These are phyloP conservation scores for Etheostoma nigrum DNA, from an alignment of 2,797 vertebrate genomes.

Conservation along the genomic window DNA sequence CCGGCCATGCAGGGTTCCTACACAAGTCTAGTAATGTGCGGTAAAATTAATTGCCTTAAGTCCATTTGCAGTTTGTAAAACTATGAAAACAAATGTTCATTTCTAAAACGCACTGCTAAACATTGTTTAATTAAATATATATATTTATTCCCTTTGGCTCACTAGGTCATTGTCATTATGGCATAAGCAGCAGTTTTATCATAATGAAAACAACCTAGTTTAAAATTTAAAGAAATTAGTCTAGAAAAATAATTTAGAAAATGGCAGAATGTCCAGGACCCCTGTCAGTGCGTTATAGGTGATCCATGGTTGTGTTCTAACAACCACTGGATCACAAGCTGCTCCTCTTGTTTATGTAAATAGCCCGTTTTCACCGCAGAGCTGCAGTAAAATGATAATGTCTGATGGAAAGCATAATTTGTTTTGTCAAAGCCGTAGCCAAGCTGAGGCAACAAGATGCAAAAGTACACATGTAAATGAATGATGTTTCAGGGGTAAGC, in stretches of 20 bases:
- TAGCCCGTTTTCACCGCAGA: slow-evolving; percentile 19
- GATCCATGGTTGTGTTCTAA: slow-evolving; percentile 72
- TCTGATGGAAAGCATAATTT: slow-evolving; percentile 48
- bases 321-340: slow-evolving; percentile 50
- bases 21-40: slow-evolving; percentile 28
- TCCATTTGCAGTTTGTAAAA: slow-evolving; percentile 43
- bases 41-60: slow-evolving; percentile 46
- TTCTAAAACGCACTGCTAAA: slow-evolving; percentile 18
- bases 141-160: slow-evolving; percentile 6
- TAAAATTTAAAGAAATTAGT: neutral
- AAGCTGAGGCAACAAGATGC: slow-evolving; percentile 53
- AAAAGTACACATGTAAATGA: slow-evolving; percentile 53
- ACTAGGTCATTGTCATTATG: neutral
- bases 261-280: slow-evolving; percentile 11
- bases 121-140: neutral
- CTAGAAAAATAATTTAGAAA: slow-evolving; percentile 1
- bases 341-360: slow-evolving; percentile 35
- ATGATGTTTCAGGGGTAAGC: slow-evolving; percentile 38
- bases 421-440: slow-evolving; percentile 28
- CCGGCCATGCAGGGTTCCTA: slow-evolving; percentile 26
- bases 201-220: neutral
- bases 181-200: slow-evolving; percentile 8
- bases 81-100: slow-evolving; percentile 39
- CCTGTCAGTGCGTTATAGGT: neutral
- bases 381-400: slow-evolving; percentile 36